Percentiles rank a stretch among this genome's conserved stretches.
Evolutionary conservation across 2,888 invertebrate species (phyloP).

Genomic region (Pycnomerus fuliginosus): DNA sequence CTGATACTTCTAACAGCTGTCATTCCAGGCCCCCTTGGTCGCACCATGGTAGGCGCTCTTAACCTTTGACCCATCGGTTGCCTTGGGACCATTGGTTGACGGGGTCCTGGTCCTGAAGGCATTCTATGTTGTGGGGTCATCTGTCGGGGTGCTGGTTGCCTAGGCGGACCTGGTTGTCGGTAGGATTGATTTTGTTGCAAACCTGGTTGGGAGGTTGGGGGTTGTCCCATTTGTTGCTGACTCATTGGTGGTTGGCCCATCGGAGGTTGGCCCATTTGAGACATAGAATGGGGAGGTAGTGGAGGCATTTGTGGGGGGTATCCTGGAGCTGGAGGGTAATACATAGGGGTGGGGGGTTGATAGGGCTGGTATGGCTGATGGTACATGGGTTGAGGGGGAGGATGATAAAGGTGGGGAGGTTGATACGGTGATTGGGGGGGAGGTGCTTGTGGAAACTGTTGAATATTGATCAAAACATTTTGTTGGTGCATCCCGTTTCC

Average conservation of each 20-base stretch:
- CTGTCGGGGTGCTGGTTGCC: slow-evolving; percentile 42
- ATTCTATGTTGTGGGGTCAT: slow-evolving; percentile 35
- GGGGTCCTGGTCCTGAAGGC: slow-evolving; percentile 30
- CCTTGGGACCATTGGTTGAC: slow-evolving; percentile 1
- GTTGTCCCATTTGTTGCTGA: slow-evolving; percentile 42
- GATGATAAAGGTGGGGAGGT: slow-evolving; percentile 53
- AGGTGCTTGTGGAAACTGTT: slow-evolving; percentile 60
- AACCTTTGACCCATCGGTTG: slow-evolving; percentile 10
- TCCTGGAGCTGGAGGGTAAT: slow-evolving; percentile 46
- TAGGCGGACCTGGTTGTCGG: slow-evolving; percentile 31
- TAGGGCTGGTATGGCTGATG: slow-evolving; percentile 45
- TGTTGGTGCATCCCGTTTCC: slow-evolving; percentile 58
- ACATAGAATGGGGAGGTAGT: slow-evolving; percentile 30
- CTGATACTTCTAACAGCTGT: slow-evolving; percentile 29
- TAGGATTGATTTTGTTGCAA: slow-evolving; percentile 38
- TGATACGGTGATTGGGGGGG: slow-evolving; percentile 53
- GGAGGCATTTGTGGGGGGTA: slow-evolving; percentile 52
- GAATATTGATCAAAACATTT: slow-evolving; percentile 65
- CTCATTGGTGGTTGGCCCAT: slow-evolving; percentile 37
- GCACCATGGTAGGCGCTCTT: slow-evolving; percentile 33
- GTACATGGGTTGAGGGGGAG: slow-evolving; percentile 49
- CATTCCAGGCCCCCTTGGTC: slow-evolving; percentile 37
- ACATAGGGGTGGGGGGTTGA: slow-evolving; percentile 48
- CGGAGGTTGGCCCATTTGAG: slow-evolving; percentile 23
- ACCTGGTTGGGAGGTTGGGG: slow-evolving; percentile 25